Conservation (phyloP, 2,113 vertebrate genomes). For the Caretta caretta region DNA sequence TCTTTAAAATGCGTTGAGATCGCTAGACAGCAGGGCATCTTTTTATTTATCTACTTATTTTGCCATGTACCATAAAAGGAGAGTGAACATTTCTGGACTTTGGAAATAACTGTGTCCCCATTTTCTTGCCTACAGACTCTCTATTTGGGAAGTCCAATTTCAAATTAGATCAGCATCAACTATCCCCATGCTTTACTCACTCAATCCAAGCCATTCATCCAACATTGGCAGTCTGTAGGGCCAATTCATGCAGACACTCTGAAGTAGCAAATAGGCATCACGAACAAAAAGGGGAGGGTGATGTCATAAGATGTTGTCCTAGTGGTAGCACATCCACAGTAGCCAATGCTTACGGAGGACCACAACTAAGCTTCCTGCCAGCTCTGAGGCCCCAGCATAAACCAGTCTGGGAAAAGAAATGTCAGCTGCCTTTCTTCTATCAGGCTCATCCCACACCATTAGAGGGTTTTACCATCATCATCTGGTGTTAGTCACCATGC, state of each 20-base stretch:
- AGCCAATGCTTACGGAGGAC: constrained; percentile 35
- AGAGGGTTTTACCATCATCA: constrained; percentile 20
- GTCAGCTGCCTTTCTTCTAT: constrained; percentile 26
- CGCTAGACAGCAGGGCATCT: not conserved
- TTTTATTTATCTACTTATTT: not conserved
- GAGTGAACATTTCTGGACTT: not conserved
- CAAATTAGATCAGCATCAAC: not conserved
- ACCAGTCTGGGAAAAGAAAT: not conserved
- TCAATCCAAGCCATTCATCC: not conserved
- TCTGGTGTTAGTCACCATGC: not conserved
- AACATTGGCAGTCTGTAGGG: not conserved
- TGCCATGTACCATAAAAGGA: not conserved
- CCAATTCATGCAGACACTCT: not conserved
- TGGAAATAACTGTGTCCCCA: not conserved
- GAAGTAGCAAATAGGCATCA: not conserved
- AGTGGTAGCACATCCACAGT: constrained; percentile 18
- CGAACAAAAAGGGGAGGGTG: not conserved
- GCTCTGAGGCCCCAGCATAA: constrained; percentile 11
- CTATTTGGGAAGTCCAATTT: not conserved
- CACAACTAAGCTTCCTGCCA: not conserved
- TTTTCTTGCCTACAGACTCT: not conserved
- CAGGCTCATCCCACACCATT: not conserved
- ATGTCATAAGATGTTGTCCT: not conserved
- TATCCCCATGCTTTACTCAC: not conserved
- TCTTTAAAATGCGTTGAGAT: not conserved